Percentiles rank a stretch among this genome's conserved stretches.
These are phyloP conservation scores for Chiroxiphia lanceolata DNA, from an alignment of 2,797 vertebrate genomes.

Conservation along the genomic window DNA sequence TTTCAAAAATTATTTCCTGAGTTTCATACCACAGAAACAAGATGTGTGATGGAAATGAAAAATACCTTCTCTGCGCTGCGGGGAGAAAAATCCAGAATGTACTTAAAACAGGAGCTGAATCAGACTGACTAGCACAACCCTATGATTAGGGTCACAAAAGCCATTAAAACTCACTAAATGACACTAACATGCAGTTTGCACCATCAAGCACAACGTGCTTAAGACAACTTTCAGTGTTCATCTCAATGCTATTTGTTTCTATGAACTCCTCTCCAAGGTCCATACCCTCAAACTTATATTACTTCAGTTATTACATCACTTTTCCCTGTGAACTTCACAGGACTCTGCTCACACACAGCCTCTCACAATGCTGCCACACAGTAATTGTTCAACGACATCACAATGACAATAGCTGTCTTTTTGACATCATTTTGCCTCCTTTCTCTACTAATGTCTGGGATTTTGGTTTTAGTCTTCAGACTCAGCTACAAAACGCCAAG, in stretches of 20 bases:
- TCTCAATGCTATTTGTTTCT: neutral
- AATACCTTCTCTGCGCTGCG: neutral
- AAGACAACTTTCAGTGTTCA: neutral
- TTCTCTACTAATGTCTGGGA: neutral
- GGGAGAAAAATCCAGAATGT: neutral
- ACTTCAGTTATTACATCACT: neutral
- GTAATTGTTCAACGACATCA: fast-evolving
- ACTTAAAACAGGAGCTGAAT: neutral
- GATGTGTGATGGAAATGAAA: neutral
- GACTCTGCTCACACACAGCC: neutral
- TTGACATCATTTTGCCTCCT: neutral
- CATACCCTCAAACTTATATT: neutral
- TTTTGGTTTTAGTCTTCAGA: neutral
- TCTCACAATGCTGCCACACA: neutral
- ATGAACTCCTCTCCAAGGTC: neutral
- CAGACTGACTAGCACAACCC: neutral
- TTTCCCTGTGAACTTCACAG: neutral
- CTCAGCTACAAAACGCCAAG: neutral
- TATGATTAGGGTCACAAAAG: neutral
- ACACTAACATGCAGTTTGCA: neutral
- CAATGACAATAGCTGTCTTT: neutral
- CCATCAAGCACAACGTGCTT: neutral
- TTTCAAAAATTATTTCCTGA: neutral
- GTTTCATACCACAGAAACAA: neutral
- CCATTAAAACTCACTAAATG: neutral